phyloP scores from a whole-genome alignment of 2,888 invertebrate genomes.

The Hypselothyrea guttata region DNA sequence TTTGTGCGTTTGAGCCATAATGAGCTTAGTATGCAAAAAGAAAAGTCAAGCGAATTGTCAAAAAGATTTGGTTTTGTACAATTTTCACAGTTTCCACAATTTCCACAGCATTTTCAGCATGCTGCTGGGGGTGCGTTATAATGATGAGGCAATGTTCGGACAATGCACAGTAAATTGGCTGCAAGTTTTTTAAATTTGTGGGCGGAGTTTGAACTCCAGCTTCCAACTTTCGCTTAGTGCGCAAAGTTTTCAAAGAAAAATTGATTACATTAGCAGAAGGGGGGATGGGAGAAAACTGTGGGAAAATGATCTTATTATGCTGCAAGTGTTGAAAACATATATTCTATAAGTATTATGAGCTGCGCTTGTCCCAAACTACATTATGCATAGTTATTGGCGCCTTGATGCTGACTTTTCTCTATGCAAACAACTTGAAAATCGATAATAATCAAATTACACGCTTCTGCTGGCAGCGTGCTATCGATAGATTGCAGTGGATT shows the following conservation, averaged over 20 bases:
- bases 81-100: conserved; percentile 44
- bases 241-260: conserved; percentile 64
- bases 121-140: conserved; percentile 4
- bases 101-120: conserved; percentile 32
- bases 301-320: conserved; percentile 37
- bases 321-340: conserved; percentile 14
- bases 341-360: conserved; percentile 15
- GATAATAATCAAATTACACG: conserved; percentile 26
- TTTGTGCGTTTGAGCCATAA: conserved; percentile 48
- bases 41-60: conserved; percentile 61
- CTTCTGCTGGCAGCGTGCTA: too few relatives aligned
- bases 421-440: conserved; percentile 26
- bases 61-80: conserved; percentile 67
- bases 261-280: conserved; percentile 61
- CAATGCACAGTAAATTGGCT: conserved; percentile 63
- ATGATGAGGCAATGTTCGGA: conserved; percentile 24
- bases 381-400: conserved; percentile 42
- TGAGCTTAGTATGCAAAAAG: conserved; percentile 76
- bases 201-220: too few relatives aligned
- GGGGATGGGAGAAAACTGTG: background rate
- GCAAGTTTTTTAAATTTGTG: conserved; percentile 46
- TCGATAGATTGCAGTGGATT: too few relatives aligned
- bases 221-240: conserved; percentile 51
- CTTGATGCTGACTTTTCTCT: too few relatives aligned
- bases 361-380: conserved; percentile 12